These are phyloP conservation scores for Notothenia rossii DNA, from an alignment of 2,113 vertebrate genomes.

Conservation along the genomic window DNA sequence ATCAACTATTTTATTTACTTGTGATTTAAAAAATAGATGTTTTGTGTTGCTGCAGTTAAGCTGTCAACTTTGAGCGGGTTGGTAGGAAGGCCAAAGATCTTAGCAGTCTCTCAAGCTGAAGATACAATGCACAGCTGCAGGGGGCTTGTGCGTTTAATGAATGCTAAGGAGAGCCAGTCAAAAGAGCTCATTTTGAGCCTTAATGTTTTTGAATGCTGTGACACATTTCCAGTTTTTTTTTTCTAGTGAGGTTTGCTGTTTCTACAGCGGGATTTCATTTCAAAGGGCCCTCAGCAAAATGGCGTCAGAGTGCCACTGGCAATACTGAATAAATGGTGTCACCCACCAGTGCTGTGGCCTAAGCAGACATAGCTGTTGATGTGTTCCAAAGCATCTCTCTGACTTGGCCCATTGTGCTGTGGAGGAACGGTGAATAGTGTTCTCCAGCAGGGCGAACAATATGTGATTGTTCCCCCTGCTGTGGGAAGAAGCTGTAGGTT, in stretches of 20 bases:
- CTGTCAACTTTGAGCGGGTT: neutral
- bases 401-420: conserved; percentile 80
- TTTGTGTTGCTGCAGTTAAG: neutral
- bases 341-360: conserved; percentile 67
- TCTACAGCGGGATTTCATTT: conserved; percentile 30
- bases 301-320: conserved; percentile 50
- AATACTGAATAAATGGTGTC: conserved; percentile 73
- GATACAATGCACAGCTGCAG: conserved; percentile 20
- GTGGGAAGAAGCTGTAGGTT: conserved; percentile 79
- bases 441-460: conserved; percentile 82
- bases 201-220: conserved; percentile 9
- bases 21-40: neutral
- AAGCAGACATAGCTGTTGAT: conserved; percentile 62
- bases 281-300: conserved; percentile 66
- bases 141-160: neutral
- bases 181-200: conserved; percentile 27
- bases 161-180: conserved; percentile 19
- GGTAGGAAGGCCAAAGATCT: neutral
- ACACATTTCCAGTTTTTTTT: conserved; percentile 27
- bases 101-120: neutral
- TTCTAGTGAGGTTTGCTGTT: conserved; percentile 2
- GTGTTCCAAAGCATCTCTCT: conserved; percentile 67
- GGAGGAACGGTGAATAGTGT: conserved; percentile 77
- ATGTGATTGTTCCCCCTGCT: conserved; percentile 81
- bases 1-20: neutral